Evolutionary conservation across 2,113 vertebrate species (phyloP).

Genomic region (Patagioenas fasciata): DNA sequence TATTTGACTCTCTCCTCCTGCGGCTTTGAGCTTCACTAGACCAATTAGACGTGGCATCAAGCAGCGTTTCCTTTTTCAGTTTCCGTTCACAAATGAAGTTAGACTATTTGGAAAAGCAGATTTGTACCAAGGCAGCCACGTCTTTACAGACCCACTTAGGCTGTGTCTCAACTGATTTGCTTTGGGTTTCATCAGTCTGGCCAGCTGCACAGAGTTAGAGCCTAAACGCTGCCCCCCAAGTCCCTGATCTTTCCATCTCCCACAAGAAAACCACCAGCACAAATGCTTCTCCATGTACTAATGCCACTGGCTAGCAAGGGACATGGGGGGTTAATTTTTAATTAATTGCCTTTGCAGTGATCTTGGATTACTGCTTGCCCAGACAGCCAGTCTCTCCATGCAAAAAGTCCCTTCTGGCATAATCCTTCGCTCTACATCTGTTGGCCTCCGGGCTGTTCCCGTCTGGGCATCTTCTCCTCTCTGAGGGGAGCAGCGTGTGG

Average conservation of each 20-base stretch:
- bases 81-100: neutral
- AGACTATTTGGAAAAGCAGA: neutral
- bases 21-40: neutral
- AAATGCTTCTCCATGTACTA: neutral
- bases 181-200: neutral
- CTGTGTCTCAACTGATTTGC: neutral
- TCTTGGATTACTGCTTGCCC: neutral
- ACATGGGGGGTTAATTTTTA: neutral
- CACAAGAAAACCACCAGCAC: neutral
- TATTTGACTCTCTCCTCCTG: constrained; percentile 18
- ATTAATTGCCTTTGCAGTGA: neutral
- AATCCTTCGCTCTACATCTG: neutral
- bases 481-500: fast-evolving
- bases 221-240: neutral
- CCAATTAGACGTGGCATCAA: neutral
- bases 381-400: neutral
- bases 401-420: neutral
- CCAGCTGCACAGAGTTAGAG: neutral
- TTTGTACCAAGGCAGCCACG: neutral
- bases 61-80: neutral
- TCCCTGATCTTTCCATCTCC: neutral
- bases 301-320: neutral
- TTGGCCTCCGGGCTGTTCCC: neutral
- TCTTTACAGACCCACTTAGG: neutral
- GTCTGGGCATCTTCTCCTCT: neutral